These are phyloP conservation scores for Siniperca knerii DNA, from an alignment of 2,113 vertebrate genomes.

Conservation along the genomic window DNA sequence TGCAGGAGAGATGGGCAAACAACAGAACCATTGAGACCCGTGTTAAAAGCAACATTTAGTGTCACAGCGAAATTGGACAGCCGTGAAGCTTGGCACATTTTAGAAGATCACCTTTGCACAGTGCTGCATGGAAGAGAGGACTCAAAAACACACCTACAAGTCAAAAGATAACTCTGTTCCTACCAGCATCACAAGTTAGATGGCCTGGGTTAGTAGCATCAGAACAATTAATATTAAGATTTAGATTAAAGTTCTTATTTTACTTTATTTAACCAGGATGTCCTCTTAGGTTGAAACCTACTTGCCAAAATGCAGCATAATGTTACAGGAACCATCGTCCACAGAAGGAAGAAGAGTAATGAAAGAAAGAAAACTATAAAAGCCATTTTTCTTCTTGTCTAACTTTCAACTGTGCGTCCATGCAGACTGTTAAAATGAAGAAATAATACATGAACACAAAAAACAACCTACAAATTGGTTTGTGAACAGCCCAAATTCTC, in stretches of 20 bases:
- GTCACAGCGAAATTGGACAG: slow-evolving; percentile 18
- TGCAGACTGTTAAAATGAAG: neutral
- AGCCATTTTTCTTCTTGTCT: neutral
- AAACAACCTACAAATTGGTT: neutral
- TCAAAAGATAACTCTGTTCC: neutral
- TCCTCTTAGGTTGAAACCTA: neutral
- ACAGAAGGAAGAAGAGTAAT: neutral
- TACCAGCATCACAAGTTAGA: neutral
- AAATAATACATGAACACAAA: neutral
- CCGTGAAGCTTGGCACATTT: slow-evolving; percentile 16
- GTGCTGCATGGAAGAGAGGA: neutral
- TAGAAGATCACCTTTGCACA: slow-evolving; percentile 1
- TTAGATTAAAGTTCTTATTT: neutral
- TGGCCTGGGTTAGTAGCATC: neutral
- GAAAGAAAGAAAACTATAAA: neutral
- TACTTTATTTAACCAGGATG: neutral
- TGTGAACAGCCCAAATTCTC: neutral
- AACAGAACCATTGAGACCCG: neutral
- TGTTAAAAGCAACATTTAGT: slow-evolving; percentile 25
- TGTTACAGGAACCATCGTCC: neutral
- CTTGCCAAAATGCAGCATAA: neutral
- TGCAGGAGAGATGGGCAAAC: slow-evolving; percentile 24
- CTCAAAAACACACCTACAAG: neutral
- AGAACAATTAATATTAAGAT: neutral
- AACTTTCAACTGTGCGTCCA: neutral